Percentiles rank a stretch among this genome's conserved stretches.
phyloP scores from a whole-genome alignment of 2,888 invertebrate species.

The Bruchidius siliquastri region DNA sequence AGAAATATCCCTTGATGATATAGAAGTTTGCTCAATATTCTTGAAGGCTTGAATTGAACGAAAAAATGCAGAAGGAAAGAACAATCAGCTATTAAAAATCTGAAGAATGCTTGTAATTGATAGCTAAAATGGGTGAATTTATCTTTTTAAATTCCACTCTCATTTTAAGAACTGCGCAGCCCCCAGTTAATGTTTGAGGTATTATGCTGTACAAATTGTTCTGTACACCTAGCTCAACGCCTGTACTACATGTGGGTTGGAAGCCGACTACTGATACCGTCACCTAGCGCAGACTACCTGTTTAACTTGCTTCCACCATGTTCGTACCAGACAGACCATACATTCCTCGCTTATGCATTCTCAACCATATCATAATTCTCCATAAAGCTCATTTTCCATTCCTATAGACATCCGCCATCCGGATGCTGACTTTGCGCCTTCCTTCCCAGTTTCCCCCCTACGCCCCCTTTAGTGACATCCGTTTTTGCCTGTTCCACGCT shows the following conservation, averaged over 20 bases:
- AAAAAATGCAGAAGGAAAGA: too few relatives aligned
- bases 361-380: neutral
- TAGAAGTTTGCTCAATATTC: too few relatives aligned
- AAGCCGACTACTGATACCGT: neutral
- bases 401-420: slow-evolving; percentile 39
- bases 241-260: neutral
- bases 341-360: neutral
- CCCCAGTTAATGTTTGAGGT: neutral
- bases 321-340: neutral
- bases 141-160: neutral
- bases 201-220: neutral
- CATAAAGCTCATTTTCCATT: neutral
- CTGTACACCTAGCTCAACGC: neutral
- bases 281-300: too few relatives aligned
- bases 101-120: too few relatives aligned
- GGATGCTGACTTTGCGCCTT: slow-evolving; percentile 71
- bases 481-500: slow-evolving; percentile 63
- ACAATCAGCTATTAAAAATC: too few relatives aligned
- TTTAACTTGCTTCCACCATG: neutral
- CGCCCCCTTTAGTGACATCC: slow-evolving; percentile 46
- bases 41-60: too few relatives aligned
- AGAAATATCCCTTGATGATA: too few relatives aligned
- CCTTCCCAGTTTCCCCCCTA: slow-evolving; percentile 45
- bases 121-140: too few relatives aligned
- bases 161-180: neutral